These are phyloP conservation scores for Anadara kagoshimensis DNA, from an alignment of 1,140 invertebrate genomes.

Conservation along the genomic window DNA sequence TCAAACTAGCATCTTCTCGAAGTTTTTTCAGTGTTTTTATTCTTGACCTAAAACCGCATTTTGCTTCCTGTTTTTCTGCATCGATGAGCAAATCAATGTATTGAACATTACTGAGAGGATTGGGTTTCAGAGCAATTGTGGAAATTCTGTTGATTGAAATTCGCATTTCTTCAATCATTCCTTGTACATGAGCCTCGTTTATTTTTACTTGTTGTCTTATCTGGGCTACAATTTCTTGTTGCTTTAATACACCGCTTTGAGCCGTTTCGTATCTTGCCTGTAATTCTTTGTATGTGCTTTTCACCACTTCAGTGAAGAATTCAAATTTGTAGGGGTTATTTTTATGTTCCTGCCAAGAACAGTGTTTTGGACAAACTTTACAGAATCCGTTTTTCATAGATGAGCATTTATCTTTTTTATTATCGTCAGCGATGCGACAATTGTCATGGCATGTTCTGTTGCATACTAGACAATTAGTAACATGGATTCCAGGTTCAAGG, in stretches of 20 bases:
- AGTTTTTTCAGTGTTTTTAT: conserved; percentile 12
- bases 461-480: conserved; percentile 3
- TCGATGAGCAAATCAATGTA: conserved; percentile 41
- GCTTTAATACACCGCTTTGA: neutral
- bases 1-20: conserved; percentile 21
- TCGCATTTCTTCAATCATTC: conserved; percentile 21
- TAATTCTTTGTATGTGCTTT: neutral
- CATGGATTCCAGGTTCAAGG: neutral
- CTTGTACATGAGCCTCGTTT: neutral
- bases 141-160: conserved; percentile 10
- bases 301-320: neutral
- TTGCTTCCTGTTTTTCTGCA: conserved; percentile 24
- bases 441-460: conserved; percentile 14
- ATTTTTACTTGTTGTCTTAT: conserved; percentile 6
- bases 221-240: conserved; percentile 6
- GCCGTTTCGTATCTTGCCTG: conserved; percentile 1
- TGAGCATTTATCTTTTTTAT: conserved; percentile 15
- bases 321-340: neutral
- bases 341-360: conserved; percentile 17
- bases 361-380: conserved; percentile 5
- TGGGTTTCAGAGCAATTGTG: conserved; percentile 32
- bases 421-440: neutral
- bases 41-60: conserved; percentile 27
- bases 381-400: conserved; percentile 11
- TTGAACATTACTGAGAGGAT: conserved; percentile 27